Percentiles rank a stretch among this genome's conserved stretches.
Evolutionary conservation across 2,888 invertebrate genomes (phyloP).

Genomic region (Ophonus ardosiacus): DNA sequence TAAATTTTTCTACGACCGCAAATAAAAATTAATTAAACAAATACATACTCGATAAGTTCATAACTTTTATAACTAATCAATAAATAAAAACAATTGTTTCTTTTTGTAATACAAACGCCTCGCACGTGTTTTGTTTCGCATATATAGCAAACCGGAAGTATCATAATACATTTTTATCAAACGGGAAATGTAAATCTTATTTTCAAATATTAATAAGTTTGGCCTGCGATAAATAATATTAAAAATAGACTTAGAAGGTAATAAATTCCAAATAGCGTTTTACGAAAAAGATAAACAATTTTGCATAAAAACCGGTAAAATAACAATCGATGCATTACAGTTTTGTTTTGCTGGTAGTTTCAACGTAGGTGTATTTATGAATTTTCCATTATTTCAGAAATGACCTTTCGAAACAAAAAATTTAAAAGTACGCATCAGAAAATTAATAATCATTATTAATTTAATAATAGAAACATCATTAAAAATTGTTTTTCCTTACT

Average conservation of each 20-base stretch:
- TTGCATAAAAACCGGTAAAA: neutral
- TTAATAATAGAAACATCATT: neutral
- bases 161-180: conserved; percentile 13
- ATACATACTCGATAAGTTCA: conserved; percentile 2
- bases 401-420: neutral
- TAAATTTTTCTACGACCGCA: conserved; percentile 3
- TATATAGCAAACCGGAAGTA: conserved; percentile 4
- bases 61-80: conserved; percentile 8
- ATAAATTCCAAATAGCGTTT: neutral
- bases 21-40: conserved; percentile 21
- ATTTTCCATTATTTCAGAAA: neutral
- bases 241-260: neutral
- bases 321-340: neutral
- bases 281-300: neutral
- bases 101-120: neutral
- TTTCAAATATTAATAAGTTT: conserved; percentile 13
- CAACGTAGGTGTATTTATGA: neutral
- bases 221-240: neutral
- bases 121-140: neutral
- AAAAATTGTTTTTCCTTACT: neutral
- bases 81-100: neutral
- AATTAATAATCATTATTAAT: neutral
- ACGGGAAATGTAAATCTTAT: conserved; percentile 7
- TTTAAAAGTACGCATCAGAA: neutral
- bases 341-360: neutral